Conservation (phyloP, 2,888 invertebrate genomes). For the Cerceris ruficornis region DNA sequence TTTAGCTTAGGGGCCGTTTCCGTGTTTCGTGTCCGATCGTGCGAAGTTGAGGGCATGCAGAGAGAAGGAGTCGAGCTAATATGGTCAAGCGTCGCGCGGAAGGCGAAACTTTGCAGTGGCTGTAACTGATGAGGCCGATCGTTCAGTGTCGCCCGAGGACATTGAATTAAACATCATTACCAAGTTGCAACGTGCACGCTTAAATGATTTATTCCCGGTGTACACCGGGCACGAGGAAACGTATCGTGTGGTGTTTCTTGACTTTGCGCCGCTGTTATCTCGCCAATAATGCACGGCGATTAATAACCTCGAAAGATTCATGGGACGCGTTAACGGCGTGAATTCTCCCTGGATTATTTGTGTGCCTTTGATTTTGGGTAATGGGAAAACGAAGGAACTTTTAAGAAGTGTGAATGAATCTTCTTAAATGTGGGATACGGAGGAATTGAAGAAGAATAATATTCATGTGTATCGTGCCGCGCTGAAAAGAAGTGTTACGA, state of each 20-base stretch:
- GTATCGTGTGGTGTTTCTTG: constrained; percentile 22
- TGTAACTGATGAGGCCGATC: constrained; percentile 54
- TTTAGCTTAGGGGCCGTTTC: constrained; percentile 30
- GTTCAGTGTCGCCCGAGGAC: constrained; percentile 53
- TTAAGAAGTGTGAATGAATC: too few relatives aligned
- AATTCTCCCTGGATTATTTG: not conserved
- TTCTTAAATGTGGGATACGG: too few relatives aligned
- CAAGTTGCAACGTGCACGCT: constrained; percentile 33
- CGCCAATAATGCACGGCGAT: constrained; percentile 11
- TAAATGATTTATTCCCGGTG: constrained; percentile 48
- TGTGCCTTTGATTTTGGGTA: too few relatives aligned
- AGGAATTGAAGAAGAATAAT: too few relatives aligned
- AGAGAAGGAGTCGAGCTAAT: constrained; percentile 10
- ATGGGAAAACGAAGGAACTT: too few relatives aligned
- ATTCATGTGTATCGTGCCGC: too few relatives aligned
- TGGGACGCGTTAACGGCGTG: not conserved
- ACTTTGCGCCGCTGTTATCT: constrained; percentile 26
- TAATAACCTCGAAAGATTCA: constrained; percentile 25
- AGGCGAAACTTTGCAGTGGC: constrained; percentile 35
- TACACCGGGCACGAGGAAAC: constrained; percentile 20
- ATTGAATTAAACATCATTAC: constrained; percentile 61
- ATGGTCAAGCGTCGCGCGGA: constrained; percentile 4
- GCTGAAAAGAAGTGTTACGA: too few relatives aligned
- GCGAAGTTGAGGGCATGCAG: not conserved
- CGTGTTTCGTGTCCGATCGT: constrained; percentile 16